Evolutionary conservation across 2,888 invertebrate genomes (phyloP), one percentile per base, ranked within the genome.

Genomic region (Arge pagana): DNA sequence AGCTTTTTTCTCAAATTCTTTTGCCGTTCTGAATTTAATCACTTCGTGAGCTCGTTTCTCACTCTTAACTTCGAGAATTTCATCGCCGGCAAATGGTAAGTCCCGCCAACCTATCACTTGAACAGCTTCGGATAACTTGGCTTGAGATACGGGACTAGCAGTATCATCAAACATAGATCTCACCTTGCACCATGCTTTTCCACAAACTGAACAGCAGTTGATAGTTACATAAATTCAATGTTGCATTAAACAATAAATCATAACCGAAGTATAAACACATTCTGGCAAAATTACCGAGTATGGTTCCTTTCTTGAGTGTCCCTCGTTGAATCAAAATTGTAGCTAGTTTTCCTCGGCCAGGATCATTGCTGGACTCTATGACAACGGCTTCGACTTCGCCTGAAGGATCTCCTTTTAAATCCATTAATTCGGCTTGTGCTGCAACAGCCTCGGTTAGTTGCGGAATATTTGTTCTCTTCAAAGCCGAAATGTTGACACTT

Each of bases 61-160:
- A 1, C 82, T 83, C 56, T 83, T 83, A 3, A 95, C 93, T 80
- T 97, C 88, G 4, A 95, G 76, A 26, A 97, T 86, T 45, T 84
- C 79, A 61, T 96, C 95, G 0, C 99, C 99, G 8, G 96, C 92
- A 0, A 86, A 73, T 0, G 98, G 98, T 58, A 97, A 69, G 58
- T 89, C 88, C 58, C 85, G 84, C 98, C 98, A 99, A 3, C 98
- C 98, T 41, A 90, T 82, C 42, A 96, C 86, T 70, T 91, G 89
- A 0, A 88, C 92, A 0, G 96, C 91, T 2, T 85, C 85, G 1
- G 91, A 84, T 0, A 96, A 93, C n/a, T 82, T 77, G 0, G 90
- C 95, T 63, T 82, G 78, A 5, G 79, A 76, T 1, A 96, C 57
- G 0, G 82, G 76, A 2, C 80, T 76, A 0, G 93, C 92, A 24